A percentile compares a stretch with the other conserved stretches of the same genome.
These are phyloP conservation scores for Tetheella fluctuosa DNA, from an alignment of 2,888 invertebrate genomes.

Conservation along the genomic window DNA sequence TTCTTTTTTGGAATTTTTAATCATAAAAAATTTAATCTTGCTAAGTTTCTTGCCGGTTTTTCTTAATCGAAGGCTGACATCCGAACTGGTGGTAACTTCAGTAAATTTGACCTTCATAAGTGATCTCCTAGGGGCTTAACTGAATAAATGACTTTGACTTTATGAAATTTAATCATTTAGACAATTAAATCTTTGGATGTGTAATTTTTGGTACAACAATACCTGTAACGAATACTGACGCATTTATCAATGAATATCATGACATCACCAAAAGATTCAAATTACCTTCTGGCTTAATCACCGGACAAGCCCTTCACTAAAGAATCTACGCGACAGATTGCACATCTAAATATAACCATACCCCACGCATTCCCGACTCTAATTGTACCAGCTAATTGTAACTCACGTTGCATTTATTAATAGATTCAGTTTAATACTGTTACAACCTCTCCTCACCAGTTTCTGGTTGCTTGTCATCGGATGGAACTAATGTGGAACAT, in stretches of 20 bases:
- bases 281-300: not conserved
- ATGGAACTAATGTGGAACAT: conserved; percentile 1
- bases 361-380: conserved; percentile 47
- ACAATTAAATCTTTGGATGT: no score
- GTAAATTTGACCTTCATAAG: no score
- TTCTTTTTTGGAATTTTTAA: no score
- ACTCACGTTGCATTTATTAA: conserved; percentile 27
- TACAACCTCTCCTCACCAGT: conserved; percentile 28
- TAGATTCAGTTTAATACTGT: conserved; percentile 25
- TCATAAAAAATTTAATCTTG: no score
- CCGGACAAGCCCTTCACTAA: not conserved
- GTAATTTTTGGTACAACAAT: no score
- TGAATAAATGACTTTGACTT: no score
- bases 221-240: not conserved
- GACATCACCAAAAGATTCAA: not conserved
- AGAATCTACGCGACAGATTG: conserved; percentile 19
- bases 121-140: no score
- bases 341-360: conserved; percentile 46
- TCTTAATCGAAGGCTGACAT: no score
- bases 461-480: conserved; percentile 22
- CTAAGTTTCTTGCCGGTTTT: no score
- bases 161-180: no score
- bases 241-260: not conserved
- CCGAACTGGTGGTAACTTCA: no score
- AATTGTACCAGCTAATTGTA: conserved; percentile 47